Percentiles rank a stretch among this genome's conserved stretches.
Evolutionary conservation across 2,113 vertebrate species (phyloP).

Genomic region (Parus major): DNA sequence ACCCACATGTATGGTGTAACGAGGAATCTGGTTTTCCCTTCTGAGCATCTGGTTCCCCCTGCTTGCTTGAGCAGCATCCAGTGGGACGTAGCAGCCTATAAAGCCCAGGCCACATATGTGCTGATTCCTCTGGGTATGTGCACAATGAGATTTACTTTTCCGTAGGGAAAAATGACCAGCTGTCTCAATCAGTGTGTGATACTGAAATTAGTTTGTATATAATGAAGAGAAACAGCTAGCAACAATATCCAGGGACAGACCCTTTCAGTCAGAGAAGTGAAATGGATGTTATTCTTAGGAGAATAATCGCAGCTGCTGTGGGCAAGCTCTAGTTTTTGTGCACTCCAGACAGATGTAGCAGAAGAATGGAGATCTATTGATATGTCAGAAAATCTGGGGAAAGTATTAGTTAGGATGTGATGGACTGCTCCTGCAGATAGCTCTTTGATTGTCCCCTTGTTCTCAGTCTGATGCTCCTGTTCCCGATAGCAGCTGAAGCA

Average conservation of each 20-base stretch:
- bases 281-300: constrained; percentile 2
- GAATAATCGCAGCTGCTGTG: not conserved
- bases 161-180: constrained; percentile 4
- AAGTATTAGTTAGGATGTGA: not conserved
- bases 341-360: not conserved
- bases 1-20: not conserved
- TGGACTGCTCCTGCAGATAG: not conserved
- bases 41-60: not conserved
- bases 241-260: not conserved
- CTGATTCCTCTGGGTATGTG: not conserved
- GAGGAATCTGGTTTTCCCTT: not conserved
- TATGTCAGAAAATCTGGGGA: not conserved
- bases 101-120: not conserved
- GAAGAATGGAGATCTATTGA: not conserved
- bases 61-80: not conserved
- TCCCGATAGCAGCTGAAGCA: not conserved
- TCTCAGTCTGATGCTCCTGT: not conserved
- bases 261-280: not conserved
- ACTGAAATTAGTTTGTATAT: not conserved
- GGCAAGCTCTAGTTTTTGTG: not conserved
- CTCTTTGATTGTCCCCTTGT: not conserved
- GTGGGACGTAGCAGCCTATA: not conserved
- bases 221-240: not conserved
- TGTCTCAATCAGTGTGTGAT: not conserved
- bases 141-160: not conserved